Evolutionary conservation across 2,888 invertebrate species (phyloP), one percentile per base, ranked within the genome.

Genomic region (Metallyticus violacea): DNA sequence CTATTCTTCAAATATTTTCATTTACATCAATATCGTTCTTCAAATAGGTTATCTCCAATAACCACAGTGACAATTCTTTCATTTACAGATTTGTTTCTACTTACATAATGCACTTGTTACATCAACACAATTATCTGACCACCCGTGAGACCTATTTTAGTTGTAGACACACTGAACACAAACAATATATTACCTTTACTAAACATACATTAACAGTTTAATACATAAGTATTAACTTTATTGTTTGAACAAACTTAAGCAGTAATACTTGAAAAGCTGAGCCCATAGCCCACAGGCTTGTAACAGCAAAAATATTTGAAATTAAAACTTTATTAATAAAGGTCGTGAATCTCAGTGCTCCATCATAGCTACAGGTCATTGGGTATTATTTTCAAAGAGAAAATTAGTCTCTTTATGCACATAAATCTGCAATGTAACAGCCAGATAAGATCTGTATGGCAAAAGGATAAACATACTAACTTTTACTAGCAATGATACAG

Each of bases 1-100:
- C 79, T 80, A 28, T 30, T 82, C 76, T 27, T 25, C 79, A 30
- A 28, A 22, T 78, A 85, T 28, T 78, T 79, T 78, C 78, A 79
- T 79, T 82, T 81, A 86, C 86, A 78, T 82, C 86, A 86, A 81
- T 83, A 86, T 79, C 86, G 81, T 77, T 80, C 28, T 26, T 62
- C 27, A 79, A 78, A 29, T 62, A 62, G 79, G 30, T 79, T 85
- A 26, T 27, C 40, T 62, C 40, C 40, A 62, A 62, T 62, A 62
- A 62, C 40, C 40, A 62, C 40, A 62, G 40, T 62, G 40, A 62
- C 40, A 62, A 62, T 62, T 15, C 40, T 62, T 62, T 62, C 40
- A 62, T 62, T 62, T 62, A 62, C 40, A 62, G 40, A 15, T 62
- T 15, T 62, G 15, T 62, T 62, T 62, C 40, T 62, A 62, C 15